These are phyloP conservation scores for Crypturellus tataupa DNA, from an alignment of 2,797 vertebrate species.

Conservation along the genomic window DNA sequence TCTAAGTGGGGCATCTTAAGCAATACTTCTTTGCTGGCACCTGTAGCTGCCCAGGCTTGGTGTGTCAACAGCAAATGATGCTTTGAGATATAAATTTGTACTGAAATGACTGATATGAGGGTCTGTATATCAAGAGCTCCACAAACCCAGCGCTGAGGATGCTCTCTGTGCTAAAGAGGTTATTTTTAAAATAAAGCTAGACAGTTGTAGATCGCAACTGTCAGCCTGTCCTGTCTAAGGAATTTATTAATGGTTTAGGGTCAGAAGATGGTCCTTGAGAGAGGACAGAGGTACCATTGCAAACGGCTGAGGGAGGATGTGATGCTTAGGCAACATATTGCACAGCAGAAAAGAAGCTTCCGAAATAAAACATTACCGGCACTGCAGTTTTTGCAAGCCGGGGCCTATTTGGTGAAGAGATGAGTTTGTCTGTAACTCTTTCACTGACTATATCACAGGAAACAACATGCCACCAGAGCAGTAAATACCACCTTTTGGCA, in stretches of 20 bases:
- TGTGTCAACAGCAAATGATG: neutral
- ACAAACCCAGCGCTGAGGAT: neutral
- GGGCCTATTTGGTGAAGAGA: neutral
- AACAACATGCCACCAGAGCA: neutral
- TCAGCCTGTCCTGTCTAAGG: neutral
- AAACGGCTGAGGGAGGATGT: neutral
- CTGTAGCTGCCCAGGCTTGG: accelerated
- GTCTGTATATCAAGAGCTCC: accelerated
- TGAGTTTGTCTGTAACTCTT: neutral
- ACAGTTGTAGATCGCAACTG: neutral
- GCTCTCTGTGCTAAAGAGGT: neutral
- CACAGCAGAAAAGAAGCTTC: neutral
- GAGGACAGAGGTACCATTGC: neutral
- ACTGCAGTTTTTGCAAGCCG: neutral
- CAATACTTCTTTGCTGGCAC: neutral
- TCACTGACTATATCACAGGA: neutral
- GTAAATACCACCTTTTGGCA: neutral
- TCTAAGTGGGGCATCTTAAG: accelerated
- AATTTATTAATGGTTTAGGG: neutral
- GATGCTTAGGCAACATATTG: neutral
- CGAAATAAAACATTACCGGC: neutral
- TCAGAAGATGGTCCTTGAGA: neutral
- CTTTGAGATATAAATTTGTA: neutral
- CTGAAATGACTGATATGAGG: neutral
- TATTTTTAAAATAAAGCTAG: constrained; percentile 10